Evolutionary conservation across 2,888 invertebrate species (phyloP).

Genomic region (Sarcophaga carnaria): DNA sequence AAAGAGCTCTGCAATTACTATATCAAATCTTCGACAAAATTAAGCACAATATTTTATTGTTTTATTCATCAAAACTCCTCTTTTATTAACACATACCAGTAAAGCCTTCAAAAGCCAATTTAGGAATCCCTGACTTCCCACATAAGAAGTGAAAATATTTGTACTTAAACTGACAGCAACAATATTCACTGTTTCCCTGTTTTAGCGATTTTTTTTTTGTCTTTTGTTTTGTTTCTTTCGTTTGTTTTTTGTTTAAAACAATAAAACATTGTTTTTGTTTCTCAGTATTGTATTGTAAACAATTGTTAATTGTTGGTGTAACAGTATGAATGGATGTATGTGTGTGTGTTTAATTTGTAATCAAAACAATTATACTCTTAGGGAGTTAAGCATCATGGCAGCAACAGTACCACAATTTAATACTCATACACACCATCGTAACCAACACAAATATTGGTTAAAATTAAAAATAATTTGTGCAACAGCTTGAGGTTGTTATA

Average conservation of each 20-base stretch:
- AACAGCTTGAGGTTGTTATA: constrained; percentile 79
- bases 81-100: no score
- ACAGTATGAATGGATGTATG: constrained; percentile 70
- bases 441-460: constrained; percentile 36
- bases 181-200: constrained; percentile 2
- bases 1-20: no score
- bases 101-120: not conserved
- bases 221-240: constrained; percentile 39
- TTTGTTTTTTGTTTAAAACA: constrained; percentile 24
- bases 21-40: no score
- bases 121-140: constrained; percentile 23
- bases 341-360: constrained; percentile 73
- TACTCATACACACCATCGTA: not conserved
- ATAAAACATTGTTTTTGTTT: constrained; percentile 47
- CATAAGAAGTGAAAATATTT: constrained; percentile 22
- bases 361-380: constrained; percentile 51
- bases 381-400: not conserved
- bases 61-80: no score
- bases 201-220: constrained; percentile 19
- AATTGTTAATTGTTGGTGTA: constrained; percentile 79
- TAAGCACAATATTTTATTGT: no score
- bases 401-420: not conserved
- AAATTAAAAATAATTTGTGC: constrained; percentile 71
- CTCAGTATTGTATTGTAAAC: constrained; percentile 73
- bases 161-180: constrained; percentile 39